Conservation (phyloP, 1,140 invertebrate genomes). For the Mizuhopecten yessoensis region DNA sequence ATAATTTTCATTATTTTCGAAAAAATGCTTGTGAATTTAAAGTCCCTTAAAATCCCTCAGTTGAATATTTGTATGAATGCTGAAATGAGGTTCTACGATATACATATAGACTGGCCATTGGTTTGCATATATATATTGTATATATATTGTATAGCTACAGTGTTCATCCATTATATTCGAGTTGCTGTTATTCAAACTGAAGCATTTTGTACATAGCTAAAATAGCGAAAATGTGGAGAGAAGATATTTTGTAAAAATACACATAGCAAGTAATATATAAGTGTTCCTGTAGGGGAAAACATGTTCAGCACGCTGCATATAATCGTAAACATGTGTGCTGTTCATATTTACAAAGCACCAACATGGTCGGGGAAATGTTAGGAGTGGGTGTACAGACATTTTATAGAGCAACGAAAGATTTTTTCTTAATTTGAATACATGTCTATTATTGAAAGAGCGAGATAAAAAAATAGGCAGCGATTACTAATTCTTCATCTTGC, state of each 20-base stretch:
- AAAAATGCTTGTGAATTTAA: too few species aligned
- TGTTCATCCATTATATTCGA: too few species aligned
- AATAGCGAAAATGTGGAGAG: neutral
- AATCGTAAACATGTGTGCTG: neutral
- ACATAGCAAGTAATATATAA: neutral
- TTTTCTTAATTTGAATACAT: neutral
- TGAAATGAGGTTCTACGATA: too few species aligned
- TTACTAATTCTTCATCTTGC: neutral
- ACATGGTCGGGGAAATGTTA: neutral
- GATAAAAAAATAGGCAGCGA: neutral
- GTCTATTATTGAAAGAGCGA: neutral
- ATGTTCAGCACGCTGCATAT: neutral
- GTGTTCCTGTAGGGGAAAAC: neutral
- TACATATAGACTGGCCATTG: too few species aligned
- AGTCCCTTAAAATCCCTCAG: too few species aligned
- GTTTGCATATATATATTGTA: too few species aligned
- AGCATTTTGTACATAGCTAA: neutral
- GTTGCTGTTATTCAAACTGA: too few species aligned
- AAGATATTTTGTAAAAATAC: too few species aligned
- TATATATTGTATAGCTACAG: too few species aligned
- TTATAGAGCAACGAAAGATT: neutral
- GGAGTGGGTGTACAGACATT: conserved; percentile 28
- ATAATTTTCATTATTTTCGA: too few species aligned
- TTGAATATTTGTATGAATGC: too few species aligned
- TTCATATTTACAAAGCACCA: neutral